Conservation (phyloP, 2,113 vertebrate species). For the Passer domesticus region DNA sequence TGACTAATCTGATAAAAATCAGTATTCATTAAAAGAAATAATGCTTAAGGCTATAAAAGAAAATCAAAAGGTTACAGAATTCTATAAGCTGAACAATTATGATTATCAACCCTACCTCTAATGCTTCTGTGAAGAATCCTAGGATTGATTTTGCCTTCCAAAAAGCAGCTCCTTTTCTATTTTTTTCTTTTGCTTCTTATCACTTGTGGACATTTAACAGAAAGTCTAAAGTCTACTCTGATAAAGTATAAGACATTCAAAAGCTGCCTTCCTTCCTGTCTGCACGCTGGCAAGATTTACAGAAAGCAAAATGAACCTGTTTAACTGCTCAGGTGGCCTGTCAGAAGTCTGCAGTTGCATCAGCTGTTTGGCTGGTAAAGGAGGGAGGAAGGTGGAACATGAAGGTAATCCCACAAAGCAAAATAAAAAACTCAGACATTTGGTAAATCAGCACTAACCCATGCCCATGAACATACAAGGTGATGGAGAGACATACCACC, state of each 20-base stretch:
- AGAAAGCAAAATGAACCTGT: slow-evolving; percentile 20
- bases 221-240: slow-evolving; percentile 53
- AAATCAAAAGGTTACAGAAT: neutral
- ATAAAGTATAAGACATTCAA: neutral
- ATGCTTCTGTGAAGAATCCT: neutral
- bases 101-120: slow-evolving; percentile 12
- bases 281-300: neutral
- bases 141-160: slow-evolving; percentile 4
- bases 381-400: neutral
- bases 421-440: neutral
- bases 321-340: slow-evolving; percentile 2
- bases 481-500: neutral
- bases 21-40: neutral
- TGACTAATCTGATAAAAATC: neutral
- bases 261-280: neutral
- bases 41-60: neutral
- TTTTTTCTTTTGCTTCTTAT: neutral
- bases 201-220: neutral
- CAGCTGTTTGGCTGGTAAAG: neutral
- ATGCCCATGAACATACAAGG: neutral
- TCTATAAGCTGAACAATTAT: neutral
- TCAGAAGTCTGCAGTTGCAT: neutral
- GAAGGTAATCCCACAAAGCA: neutral
- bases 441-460: neutral
- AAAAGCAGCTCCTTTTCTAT: neutral